A percentile compares a stretch with the other conserved stretches of the same genome.
These are phyloP conservation scores for Coregonus sp. DNA, from an alignment of 2,797 vertebrate species.

Conservation along the genomic window DNA sequence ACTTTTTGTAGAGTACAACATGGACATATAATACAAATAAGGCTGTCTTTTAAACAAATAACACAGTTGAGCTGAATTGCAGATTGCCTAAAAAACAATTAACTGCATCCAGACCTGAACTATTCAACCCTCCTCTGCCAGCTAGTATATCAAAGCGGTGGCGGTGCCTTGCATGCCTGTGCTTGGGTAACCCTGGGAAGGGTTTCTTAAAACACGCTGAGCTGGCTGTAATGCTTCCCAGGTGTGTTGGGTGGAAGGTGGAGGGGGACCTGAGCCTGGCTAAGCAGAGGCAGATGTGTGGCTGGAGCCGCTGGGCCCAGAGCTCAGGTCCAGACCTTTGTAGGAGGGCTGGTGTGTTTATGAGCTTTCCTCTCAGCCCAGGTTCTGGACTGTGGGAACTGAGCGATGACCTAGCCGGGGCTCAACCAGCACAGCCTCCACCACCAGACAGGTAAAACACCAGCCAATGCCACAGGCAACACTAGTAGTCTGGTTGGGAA, in stretches of 20 bases:
- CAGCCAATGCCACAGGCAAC: conserved; percentile 45
- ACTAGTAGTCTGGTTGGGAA: conserved; percentile 29
- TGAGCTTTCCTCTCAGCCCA: conserved; percentile 68
- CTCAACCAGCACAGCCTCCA: conserved; percentile 20
- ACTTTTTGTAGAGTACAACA: neutral
- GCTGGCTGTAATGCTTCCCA: conserved; percentile 73
- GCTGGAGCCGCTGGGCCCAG: conserved; percentile 51
- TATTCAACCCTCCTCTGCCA: conserved; percentile 61
- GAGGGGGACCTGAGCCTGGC: conserved; percentile 50
- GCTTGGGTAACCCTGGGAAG: conserved; percentile 62
- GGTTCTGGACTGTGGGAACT: conserved; percentile 64
- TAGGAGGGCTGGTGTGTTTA: conserved; percentile 68
- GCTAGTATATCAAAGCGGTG: conserved; percentile 57
- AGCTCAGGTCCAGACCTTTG: conserved; percentile 67
- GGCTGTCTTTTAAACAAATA: conserved; percentile 30
- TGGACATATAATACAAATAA: neutral
- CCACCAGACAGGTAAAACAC: conserved; percentile 66
- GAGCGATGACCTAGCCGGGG: conserved; percentile 43
- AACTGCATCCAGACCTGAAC: conserved; percentile 55
- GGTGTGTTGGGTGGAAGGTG: conserved; percentile 59
- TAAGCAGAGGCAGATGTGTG: conserved; percentile 74
- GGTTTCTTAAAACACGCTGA: conserved; percentile 70
- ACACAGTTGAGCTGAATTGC: conserved; percentile 38
- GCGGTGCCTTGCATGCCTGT: conserved; percentile 44
- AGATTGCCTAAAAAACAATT: conserved; percentile 46